Evolutionary conservation across 2,113 vertebrate species (phyloP), one percentile per base, ranked within the genome.

Genomic region (Myiopsitta monachus): DNA sequence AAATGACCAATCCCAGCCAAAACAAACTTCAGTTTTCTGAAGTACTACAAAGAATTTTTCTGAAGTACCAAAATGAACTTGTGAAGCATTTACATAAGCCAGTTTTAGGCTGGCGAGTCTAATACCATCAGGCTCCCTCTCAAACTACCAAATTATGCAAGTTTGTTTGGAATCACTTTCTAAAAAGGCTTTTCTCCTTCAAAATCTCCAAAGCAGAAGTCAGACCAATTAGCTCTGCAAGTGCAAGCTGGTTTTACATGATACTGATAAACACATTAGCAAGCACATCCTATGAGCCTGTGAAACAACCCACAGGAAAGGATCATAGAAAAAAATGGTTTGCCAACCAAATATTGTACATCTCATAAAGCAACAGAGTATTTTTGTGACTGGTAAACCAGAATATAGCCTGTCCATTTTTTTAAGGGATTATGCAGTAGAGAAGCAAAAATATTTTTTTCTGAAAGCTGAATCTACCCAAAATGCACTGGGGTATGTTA

Each of bases 111-210:
- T 90, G 93, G 82, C 0, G 0, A 92, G 38, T 47, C 69, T 94
- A 93, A 96, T 91, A 90, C 84, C 57, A 19, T 87, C 74, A 87
- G 61, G 12, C n/a, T 88, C 52, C 51, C 49, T 95, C 88, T 92
- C 79, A 75, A 95, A 69, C 44, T 52, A 83, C 66, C 39, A 83
- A 39, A 80, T 83, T 57, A 62, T 3, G 14, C 26, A 85, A 76
- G 41, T 44, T 79, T 82, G 47, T 69, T 79, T 82, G 87, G 18
- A 92, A 55, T 44, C 67, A 64, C 52, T 88, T 85, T 74, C 44
- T 62, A 62, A 80, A 93, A 87, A 73, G 19, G 57, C 21, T 87
- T 90, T 92, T 47, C 41, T 73, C 54, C 49, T 76, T 88, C 62
- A 55, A 55, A 3, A 46, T 82, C 70, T 72, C 75, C 62, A 79